Evolutionary conservation across 2,113 vertebrate species (phyloP).

Genomic region (human (Homo sapiens)): DNA sequence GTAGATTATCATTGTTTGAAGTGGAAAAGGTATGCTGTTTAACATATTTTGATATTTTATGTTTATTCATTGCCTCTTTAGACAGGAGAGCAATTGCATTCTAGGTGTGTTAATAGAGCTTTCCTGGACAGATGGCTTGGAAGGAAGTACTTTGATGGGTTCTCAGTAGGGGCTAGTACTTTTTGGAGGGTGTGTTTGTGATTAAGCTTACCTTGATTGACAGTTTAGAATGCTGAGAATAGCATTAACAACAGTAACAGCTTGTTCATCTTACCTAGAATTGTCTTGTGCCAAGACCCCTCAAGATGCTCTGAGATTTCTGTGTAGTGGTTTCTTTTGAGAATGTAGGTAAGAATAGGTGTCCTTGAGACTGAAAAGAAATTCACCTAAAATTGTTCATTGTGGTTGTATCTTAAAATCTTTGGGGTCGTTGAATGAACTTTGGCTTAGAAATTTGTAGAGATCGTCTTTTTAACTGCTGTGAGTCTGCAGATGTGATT

Average conservation of each 20-base stretch:
- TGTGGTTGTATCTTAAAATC: conserved; percentile 46
- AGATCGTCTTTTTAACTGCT: conserved; percentile 63
- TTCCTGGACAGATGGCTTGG: conserved; percentile 66
- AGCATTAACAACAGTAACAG: conserved; percentile 48
- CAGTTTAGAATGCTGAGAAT: conserved; percentile 67
- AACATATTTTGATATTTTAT: conserved; percentile 42
- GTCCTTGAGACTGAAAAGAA: conserved; percentile 32
- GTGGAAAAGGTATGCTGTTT: not conserved
- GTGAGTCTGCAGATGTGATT: conserved; percentile 58
- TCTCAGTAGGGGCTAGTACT: conserved; percentile 62
- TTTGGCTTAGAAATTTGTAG: conserved; percentile 64
- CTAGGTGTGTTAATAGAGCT: conserved; percentile 54
- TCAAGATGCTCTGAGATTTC: conserved; percentile 52
- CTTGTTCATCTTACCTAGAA: conserved; percentile 61
- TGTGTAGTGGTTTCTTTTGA: conserved; percentile 45
- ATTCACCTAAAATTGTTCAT: conserved; percentile 33
- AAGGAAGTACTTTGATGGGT: conserved; percentile 67
- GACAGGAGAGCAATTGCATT: conserved; percentile 32
- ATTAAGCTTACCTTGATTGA: conserved; percentile 41
- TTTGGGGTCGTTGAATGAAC: conserved; percentile 36
- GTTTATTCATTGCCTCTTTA: conserved; percentile 50
- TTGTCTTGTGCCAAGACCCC: conserved; percentile 56
- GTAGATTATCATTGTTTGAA: conserved; percentile 19
- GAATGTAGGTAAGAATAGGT: conserved; percentile 45
- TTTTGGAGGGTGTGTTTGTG: conserved; percentile 60